Conservation (phyloP, 1,140 invertebrate genomes). For the Pteromalus puparum region DNA sequence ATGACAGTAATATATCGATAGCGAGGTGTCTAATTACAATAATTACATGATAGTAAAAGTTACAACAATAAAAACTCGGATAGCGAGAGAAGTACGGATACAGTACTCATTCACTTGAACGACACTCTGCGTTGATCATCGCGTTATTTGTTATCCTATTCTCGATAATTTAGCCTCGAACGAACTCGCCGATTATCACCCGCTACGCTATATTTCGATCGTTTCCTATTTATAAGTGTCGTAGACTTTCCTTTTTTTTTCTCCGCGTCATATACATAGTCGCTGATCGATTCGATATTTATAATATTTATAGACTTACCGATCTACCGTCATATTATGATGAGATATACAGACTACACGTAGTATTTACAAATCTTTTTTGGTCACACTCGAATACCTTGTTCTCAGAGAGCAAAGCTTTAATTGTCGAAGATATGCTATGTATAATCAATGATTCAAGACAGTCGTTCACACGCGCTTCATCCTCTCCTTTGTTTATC, state of each 20-base stretch:
- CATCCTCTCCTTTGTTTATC: background rate
- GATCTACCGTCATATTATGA: background rate
- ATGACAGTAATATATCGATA: conserved; percentile 67
- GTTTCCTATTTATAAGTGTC: background rate
- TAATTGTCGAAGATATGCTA: background rate
- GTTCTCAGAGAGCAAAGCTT: conserved; percentile 29
- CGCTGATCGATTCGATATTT: conserved; percentile 56
- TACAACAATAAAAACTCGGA: conserved; percentile 72
- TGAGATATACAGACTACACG: conserved; percentile 46
- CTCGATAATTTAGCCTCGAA: conserved; percentile 27
- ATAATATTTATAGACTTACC: conserved; percentile 63
- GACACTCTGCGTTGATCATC: conserved; percentile 51
- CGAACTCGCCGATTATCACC: background rate
- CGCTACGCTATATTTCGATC: background rate
- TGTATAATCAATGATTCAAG: background rate
- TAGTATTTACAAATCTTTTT: conserved; percentile 61
- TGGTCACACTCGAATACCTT: conserved; percentile 66
- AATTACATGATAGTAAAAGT: conserved; percentile 74
- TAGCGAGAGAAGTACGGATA: conserved; percentile 66
- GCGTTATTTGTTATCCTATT: conserved; percentile 47
- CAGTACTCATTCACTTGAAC: conserved; percentile 53
- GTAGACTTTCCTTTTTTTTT: conserved; percentile 6
- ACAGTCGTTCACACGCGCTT: background rate
- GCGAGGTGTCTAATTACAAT: conserved; percentile 73
- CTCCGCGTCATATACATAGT: conserved; percentile 26